Evolutionary conservation across 2,888 invertebrate genomes (phyloP).

Genomic region (Plutella xylostella): DNA sequence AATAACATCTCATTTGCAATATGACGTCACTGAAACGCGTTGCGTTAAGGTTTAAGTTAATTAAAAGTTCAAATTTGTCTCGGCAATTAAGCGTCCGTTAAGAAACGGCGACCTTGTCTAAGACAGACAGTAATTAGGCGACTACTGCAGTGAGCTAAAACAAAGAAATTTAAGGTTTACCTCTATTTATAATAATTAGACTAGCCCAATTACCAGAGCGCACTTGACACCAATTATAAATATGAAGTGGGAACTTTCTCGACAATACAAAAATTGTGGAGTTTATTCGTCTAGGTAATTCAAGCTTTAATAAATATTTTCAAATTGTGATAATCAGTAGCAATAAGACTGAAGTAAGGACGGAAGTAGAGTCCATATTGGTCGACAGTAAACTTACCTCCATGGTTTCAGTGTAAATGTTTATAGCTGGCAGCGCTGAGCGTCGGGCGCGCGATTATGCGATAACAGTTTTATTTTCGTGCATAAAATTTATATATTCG

Average conservation of each 20-base stretch:
- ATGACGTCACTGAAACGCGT: conserved; percentile 24
- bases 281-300: too few species aligned
- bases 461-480: too few species aligned
- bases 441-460: too few species aligned
- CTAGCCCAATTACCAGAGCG: conserved; percentile 36
- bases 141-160: conserved; percentile 23
- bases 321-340: too few species aligned
- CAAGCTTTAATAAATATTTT: too few species aligned
- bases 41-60: conserved; percentile 26
- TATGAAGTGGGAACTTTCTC: conserved; percentile 41
- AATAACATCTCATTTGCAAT: conserved; percentile 14
- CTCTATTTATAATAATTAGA: conserved; percentile 39
- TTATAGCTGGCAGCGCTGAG: too few species aligned
- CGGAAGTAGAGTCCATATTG: too few species aligned
- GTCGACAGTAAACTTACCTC: too few species aligned
- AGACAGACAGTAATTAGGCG: conserved; percentile 35
- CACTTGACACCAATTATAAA: conserved; percentile 54
- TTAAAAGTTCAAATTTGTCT: conserved; percentile 27
- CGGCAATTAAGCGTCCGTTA: conserved; percentile 34
- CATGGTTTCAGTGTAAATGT: too few species aligned
- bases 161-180: conserved; percentile 37
- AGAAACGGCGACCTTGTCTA: conserved; percentile 39
- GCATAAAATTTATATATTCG: too few species aligned
- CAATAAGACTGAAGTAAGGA: too few species aligned
- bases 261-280: conserved; percentile 48